Evolutionary conservation across 2,797 vertebrate genomes (phyloP), one percentile per base, ranked within the genome.

Genomic region (Parotocinclus haroldoi): DNA sequence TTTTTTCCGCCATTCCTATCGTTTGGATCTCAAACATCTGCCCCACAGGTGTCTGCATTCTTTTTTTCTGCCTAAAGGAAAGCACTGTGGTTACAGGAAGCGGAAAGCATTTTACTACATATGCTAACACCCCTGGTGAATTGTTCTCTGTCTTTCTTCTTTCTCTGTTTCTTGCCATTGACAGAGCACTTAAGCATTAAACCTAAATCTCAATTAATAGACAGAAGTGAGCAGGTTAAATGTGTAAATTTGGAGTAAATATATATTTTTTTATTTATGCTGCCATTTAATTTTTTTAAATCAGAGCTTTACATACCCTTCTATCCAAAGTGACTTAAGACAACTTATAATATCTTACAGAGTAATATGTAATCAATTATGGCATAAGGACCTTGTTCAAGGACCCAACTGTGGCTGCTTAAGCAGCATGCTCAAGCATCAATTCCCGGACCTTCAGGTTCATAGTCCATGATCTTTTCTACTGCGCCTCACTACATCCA

Each of bases 41-140:
- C 68, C 65, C 65, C 12, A 44, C 77, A 78, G 74, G 68, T 78
- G 77, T 78, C 71, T 76, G 50, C 57, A 5, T 27, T 19, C 46
- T 55, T 61, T 54, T n/a, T 63, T 73, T 55, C 68, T 62, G 40
- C 10, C 64, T 63, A 38, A 65, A 39, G 68, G 50, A 61, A 61
- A 59, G 13, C 44, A 19, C 27, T 27, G 27, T 5, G 27, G 60
- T 78, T 79, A 71, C 70, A 71, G 77, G 78, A 77, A 78, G 73
- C 64, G 60, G 66, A 69, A 71, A 77, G 66, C 80, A 71, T 78
- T 84, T 79, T 81, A 80, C 79, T 85, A 80, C 80, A 77, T 78
- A 84, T 76, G 72, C 73, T 55, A 76, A 79, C 70, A 76, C 76
- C 73, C 80, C 82, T 76, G 76, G 80, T 75, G 72, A 78, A 77